phyloP scores from a whole-genome alignment of 2,797 vertebrate species.

The Champsocephalus esox region DNA sequence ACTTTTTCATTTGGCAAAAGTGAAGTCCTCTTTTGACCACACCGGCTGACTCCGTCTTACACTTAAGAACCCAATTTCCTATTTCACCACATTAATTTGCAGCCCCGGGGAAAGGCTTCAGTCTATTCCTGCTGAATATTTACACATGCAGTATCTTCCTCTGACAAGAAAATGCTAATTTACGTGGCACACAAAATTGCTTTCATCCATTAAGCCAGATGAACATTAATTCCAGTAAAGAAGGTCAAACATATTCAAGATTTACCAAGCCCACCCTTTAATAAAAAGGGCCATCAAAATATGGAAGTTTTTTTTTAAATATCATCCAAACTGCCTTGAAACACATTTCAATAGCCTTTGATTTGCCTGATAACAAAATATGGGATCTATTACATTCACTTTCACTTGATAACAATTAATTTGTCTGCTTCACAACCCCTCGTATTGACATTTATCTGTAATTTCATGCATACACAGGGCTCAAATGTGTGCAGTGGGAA shows the following conservation, averaged over 20 bases:
- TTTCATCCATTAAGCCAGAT: conserved; percentile 71
- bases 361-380: conserved; percentile 37
- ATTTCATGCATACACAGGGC: conserved; percentile 13
- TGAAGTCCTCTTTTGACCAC: conserved; percentile 37
- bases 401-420: conserved; percentile 37
- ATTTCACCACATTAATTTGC: conserved; percentile 55
- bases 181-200: conserved; percentile 50
- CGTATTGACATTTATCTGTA: conserved; percentile 30
- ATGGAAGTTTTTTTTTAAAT: conserved; percentile 43
- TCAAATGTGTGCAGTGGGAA: conserved; percentile 62
- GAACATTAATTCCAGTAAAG: conserved; percentile 73
- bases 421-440: not conserved
- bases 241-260: conserved; percentile 75
- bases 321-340: conserved; percentile 12
- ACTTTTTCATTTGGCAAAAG: conserved; percentile 9
- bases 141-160: conserved; percentile 54
- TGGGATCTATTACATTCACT: conserved; percentile 17
- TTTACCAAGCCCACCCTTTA: conserved; percentile 49
- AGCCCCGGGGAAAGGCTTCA: conserved; percentile 46
- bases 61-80: conserved; percentile 35
- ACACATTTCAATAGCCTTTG: conserved; percentile 17
- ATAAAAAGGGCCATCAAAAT: conserved; percentile 48
- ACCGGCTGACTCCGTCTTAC: conserved; percentile 19
- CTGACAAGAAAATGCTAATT: conserved; percentile 67
- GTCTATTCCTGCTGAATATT: conserved; percentile 67